These are phyloP conservation scores for Aporophyla nigra DNA, from an alignment of 2,888 invertebrate genomes.

Conservation along the genomic window DNA sequence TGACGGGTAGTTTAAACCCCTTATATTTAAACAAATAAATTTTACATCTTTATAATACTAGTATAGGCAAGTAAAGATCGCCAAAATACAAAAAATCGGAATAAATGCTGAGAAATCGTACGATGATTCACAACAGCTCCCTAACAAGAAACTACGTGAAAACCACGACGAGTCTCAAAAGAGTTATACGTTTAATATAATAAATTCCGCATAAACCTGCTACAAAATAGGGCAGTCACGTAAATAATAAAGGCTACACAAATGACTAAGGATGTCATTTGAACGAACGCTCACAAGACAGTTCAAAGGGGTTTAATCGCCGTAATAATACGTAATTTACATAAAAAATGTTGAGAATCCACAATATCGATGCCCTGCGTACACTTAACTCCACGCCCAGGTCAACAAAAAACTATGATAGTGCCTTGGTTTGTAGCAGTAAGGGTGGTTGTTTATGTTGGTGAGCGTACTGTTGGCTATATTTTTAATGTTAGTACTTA, in stretches of 20 bases:
- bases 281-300: slow-evolving; percentile 34
- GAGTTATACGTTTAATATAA: background rate
- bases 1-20: too few species aligned
- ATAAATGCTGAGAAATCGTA: too few species aligned
- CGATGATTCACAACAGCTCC: too few species aligned
- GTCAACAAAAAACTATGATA: background rate
- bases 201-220: background rate
- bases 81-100: too few species aligned
- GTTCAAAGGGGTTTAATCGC: slow-evolving; percentile 57
- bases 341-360: slow-evolving; percentile 61
- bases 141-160: too few species aligned
- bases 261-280: slow-evolving; percentile 40
- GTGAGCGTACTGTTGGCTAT: background rate
- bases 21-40: too few species aligned
- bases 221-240: slow-evolving; percentile 10
- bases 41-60: too few species aligned
- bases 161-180: too few species aligned
- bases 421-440: background rate
- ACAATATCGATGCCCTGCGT: slow-evolving; percentile 5
- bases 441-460: background rate
- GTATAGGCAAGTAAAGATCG: too few species aligned
- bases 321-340: slow-evolving; percentile 69
- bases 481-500: background rate
- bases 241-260: slow-evolving; percentile 34
- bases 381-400: background rate